phyloP scores from a whole-genome alignment of 2,113 vertebrate species.

The Pipra filicauda region DNA sequence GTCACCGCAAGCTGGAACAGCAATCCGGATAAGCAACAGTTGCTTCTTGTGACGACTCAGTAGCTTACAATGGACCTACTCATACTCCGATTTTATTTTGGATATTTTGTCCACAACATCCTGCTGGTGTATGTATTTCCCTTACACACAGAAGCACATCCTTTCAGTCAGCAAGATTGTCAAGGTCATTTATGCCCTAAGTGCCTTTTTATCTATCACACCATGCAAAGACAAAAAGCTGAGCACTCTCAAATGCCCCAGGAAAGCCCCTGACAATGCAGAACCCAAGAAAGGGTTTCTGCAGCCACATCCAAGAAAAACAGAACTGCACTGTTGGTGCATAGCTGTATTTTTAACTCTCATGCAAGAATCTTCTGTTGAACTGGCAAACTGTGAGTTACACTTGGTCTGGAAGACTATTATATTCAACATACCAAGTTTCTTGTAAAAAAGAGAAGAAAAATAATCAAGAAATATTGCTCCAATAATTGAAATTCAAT shows the following conservation, averaged over 20 bases:
- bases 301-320: neutral
- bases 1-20: neutral
- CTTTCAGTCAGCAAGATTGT: neutral
- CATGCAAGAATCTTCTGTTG: neutral
- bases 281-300: neutral
- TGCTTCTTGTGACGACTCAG: fast-evolving
- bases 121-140: neutral
- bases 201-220: fast-evolving
- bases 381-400: neutral
- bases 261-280: neutral
- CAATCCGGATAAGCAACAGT: fast-evolving
- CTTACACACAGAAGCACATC: neutral
- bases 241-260: neutral
- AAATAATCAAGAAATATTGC: neutral
- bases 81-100: neutral
- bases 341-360: neutral
- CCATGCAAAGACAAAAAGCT: neutral
- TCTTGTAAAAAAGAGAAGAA: neutral
- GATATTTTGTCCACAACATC: neutral
- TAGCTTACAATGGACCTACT: neutral
- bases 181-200: neutral
- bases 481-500: neutral
- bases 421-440: neutral
- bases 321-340: neutral
- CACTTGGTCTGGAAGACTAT: neutral